These are phyloP conservation scores for Pelagia noctiluca DNA, from an alignment of 30 jellyfish, hydroid and myxozoan species.

Conservation along the genomic window DNA sequence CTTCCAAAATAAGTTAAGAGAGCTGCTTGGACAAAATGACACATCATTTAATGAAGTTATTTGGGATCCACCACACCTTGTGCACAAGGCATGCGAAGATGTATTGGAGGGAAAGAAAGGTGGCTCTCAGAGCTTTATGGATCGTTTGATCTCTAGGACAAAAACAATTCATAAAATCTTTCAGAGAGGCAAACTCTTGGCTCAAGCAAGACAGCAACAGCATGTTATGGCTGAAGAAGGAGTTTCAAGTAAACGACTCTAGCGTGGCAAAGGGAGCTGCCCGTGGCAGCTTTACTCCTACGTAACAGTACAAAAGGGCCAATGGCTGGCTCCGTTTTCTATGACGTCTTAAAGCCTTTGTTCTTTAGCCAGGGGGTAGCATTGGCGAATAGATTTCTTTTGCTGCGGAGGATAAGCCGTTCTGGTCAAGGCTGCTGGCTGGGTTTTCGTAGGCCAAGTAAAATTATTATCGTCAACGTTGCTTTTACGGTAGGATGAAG, in stretches of 20 bases:
- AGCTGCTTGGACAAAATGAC: conserved; percentile 24
- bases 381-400: too few species aligned
- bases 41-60: conserved; percentile 20
- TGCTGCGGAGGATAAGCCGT: too few species aligned
- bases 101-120: conserved; percentile 30
- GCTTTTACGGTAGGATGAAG: too few species aligned
- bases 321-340: too few species aligned
- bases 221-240: conserved; percentile 13
- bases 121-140: conserved; percentile 12
- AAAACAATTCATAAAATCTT: conserved; percentile 7
- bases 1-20: conserved; percentile 8
- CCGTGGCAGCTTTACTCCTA: too few species aligned
- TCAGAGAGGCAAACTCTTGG: conserved; percentile 21
- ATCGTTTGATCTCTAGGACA: conserved; percentile 7
- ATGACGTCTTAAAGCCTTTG: too few species aligned
- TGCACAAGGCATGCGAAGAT: conserved; percentile 22
- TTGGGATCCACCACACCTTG: conserved; percentile 40
- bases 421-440: too few species aligned
- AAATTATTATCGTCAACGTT: too few species aligned
- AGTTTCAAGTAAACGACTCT: conserved; percentile 4
- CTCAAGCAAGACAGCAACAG: conserved; percentile 20
- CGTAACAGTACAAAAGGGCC: too few species aligned
- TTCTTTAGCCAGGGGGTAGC: too few species aligned
- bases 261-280: too few species aligned
- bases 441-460: too few species aligned